Percentiles rank a stretch among this genome's conserved stretches.
phyloP scores from a whole-genome alignment of 2,888 invertebrate genomes.

The Spodoptera littoralis region DNA sequence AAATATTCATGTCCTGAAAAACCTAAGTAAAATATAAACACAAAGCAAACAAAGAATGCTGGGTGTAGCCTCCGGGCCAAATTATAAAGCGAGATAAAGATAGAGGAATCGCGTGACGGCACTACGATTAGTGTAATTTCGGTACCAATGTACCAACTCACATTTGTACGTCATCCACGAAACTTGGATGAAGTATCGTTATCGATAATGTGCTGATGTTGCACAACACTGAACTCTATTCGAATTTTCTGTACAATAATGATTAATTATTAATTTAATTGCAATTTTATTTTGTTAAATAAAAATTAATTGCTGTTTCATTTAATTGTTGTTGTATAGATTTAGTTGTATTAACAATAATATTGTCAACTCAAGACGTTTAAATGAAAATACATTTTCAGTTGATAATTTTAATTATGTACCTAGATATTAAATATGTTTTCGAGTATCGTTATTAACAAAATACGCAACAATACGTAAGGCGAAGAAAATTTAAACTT shows the following conservation, averaged over 20 bases:
- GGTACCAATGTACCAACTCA: constrained; percentile 72
- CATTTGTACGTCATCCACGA: constrained; percentile 63
- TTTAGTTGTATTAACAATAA: too few relatives aligned
- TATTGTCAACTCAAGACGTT: too few relatives aligned
- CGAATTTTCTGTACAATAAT: neutral
- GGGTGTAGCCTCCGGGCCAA: constrained; percentile 76
- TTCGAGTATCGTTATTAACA: too few relatives aligned
- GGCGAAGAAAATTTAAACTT: too few relatives aligned
- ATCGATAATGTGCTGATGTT: constrained; percentile 38
- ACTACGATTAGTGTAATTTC: constrained; percentile 81
- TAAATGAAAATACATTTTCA: too few relatives aligned
- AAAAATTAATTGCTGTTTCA: too few relatives aligned
- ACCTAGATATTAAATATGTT: too few relatives aligned
- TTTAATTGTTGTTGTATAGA: too few relatives aligned
- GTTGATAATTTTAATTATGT: too few relatives aligned
- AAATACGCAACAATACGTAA: too few relatives aligned
- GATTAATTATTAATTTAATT: too few relatives aligned
- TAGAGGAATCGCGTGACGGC: constrained; percentile 86
- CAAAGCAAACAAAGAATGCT: constrained; percentile 71
- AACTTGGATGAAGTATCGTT: constrained; percentile 32
- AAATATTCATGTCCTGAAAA: constrained; percentile 36
- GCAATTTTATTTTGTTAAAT: too few relatives aligned
- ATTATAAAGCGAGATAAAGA: constrained; percentile 81
- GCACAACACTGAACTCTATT: constrained; percentile 27
- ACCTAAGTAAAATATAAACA: constrained; percentile 39